Evolutionary conservation across 2,888 invertebrate species (phyloP), one percentile per base, ranked within the genome.

Genomic region (Mamestra brassicae): DNA sequence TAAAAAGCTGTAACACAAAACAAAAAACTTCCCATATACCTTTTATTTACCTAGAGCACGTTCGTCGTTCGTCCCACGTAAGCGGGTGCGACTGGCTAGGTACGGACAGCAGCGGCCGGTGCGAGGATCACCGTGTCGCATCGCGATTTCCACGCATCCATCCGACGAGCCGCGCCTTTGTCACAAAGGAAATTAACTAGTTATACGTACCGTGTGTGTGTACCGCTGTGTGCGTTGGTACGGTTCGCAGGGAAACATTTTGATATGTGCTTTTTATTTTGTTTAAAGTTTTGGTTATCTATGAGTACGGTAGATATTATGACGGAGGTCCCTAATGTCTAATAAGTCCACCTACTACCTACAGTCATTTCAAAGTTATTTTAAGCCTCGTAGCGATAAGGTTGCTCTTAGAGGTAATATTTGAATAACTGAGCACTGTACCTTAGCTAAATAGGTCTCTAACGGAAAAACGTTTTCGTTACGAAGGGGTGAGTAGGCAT

Each of bases 181-280:
- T 96, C 95, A 96, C 96, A 96, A 95, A 96, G 96, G 96, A 96
- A 96, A 96, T 96, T 96, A 96, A 96, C 96, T 96, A 96, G 96
- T 95, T 95, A 94, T 93, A 92, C 88, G 89, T 87, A 86, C 84
- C 86, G 89, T 90, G 85, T 90, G 89, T 71, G 71, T 64, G 71
- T 84, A 85, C 83, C 67, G 70, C 74, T 89, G 89, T 90, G 89
- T 93, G 92, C 89, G 94, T 90, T 88, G 76, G 89, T 87, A 85
- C 72, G 57, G 95, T 87, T 63, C 42, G 91, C 92, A 95, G 45
- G 86, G 11, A 70, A 78, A 79, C 45, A 42, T 78, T 68, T 67
- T 55, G 52, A 71, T 58, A 34, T 4, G 10, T 15, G 1, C 54
- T 55, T 34, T n/a, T 13, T 54, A 34, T 52, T n/a, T 76, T 26